phyloP scores from a whole-genome alignment of 1,140 invertebrate species.

The Drosophila sechellia region DNA sequence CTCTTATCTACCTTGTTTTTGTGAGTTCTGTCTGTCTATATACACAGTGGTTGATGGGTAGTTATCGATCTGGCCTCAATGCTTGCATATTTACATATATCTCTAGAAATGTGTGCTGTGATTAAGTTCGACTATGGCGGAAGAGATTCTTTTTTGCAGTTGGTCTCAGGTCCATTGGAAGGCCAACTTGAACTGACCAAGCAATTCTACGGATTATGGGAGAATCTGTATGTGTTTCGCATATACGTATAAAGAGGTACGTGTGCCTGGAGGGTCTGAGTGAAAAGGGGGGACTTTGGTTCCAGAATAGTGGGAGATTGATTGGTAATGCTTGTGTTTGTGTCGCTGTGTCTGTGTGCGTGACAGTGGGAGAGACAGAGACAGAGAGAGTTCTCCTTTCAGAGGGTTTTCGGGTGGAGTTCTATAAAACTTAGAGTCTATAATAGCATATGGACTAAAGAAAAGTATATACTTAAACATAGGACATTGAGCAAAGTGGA shows the following conservation, averaged over 20 bases:
- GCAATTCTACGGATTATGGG: slow-evolving; percentile 33
- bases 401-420: slow-evolving; percentile 33
- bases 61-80: slow-evolving; percentile 4
- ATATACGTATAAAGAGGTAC: slow-evolving; percentile 20
- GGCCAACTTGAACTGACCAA: slow-evolving; percentile 39
- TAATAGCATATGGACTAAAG: slow-evolving; percentile 48
- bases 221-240: slow-evolving; percentile 15
- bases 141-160: neutral
- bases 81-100: slow-evolving; percentile 27
- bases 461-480: slow-evolving; percentile 51
- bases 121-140: neutral
- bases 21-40: slow-evolving; percentile 47
- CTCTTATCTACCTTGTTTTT: slow-evolving; percentile 16
- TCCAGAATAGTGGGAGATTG: slow-evolving; percentile 56
- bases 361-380: slow-evolving; percentile 41
- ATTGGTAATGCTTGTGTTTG: slow-evolving; percentile 31
- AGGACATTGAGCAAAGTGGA: slow-evolving; percentile 32
- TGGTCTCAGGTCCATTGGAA: slow-evolving; percentile 8
- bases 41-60: slow-evolving; percentile 36
- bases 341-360: slow-evolving; percentile 25
- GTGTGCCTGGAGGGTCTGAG: slow-evolving; percentile 43
- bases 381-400: slow-evolving; percentile 41
- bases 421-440: slow-evolving; percentile 72
- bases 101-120: slow-evolving; percentile 2
- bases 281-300: slow-evolving; percentile 34